Conservation (phyloP, 2,888 invertebrate species). For the Kryphioiulus occultus region DNA sequence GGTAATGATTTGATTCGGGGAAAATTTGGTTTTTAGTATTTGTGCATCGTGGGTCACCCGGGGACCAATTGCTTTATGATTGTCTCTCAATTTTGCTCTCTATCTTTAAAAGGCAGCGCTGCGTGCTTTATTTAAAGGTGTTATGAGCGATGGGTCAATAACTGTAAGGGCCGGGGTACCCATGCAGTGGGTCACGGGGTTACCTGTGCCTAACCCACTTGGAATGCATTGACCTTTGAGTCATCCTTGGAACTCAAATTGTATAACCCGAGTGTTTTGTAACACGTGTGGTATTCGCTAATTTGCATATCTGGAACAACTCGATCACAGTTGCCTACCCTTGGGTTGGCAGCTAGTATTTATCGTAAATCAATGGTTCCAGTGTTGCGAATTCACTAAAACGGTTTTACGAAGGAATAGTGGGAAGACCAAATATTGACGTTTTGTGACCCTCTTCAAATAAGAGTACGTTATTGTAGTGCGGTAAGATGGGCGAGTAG, state of each 20-base stretch:
- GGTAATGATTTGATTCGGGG: neutral
- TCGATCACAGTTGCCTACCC: neutral
- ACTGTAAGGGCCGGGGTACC: too few species aligned
- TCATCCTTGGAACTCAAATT: neutral
- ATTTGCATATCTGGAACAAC: neutral
- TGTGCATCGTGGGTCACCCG: neutral
- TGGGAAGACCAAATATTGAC: too few species aligned
- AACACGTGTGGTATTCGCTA: neutral
- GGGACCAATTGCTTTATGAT: neutral
- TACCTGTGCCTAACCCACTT: too few species aligned
- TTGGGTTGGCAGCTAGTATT: neutral
- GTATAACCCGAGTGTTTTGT: neutral
- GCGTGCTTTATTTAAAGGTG: too few species aligned
- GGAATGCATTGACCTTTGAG: neutral
- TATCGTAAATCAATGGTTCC: conserved; percentile 1
- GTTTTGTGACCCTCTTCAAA: too few species aligned
- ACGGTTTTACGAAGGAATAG: too few species aligned
- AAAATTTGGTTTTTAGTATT: neutral
- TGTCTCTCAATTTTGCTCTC: neutral
- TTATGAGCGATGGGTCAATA: too few species aligned
- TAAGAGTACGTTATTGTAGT: too few species aligned
- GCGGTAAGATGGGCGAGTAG: too few species aligned
- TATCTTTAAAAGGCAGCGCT: too few species aligned
- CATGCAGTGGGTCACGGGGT: too few species aligned
- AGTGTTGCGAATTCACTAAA: neutral